Conservation (phyloP, 2,113 vertebrate genomes). For the Coregonus clupeaformis region DNA sequence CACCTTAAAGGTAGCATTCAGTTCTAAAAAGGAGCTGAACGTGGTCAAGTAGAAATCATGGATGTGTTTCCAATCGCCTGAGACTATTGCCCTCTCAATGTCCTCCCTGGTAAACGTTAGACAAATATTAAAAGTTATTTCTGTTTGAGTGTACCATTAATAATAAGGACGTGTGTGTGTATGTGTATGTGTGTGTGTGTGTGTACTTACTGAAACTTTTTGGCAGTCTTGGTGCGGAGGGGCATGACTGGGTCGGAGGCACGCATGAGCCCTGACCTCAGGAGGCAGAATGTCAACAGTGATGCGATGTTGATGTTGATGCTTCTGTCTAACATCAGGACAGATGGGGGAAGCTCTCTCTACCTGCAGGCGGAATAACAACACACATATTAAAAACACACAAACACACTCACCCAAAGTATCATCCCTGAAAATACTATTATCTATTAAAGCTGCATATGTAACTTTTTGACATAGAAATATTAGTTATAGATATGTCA, state of each 20-base stretch:
- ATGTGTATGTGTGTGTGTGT: conserved; percentile 6
- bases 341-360: conserved; percentile 84
- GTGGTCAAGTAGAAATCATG: conserved; percentile 90
- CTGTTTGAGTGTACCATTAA: not conserved
- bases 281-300: conserved; percentile 78
- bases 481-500: no score
- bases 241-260: conserved; percentile 78
- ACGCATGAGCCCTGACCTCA: conserved; percentile 79
- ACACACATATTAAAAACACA: not conserved
- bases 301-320: conserved; percentile 75
- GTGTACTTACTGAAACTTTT: conserved; percentile 85
- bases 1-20: conserved; percentile 92
- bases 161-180: not conserved
- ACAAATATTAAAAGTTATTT: not conserved
- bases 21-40: conserved; percentile 90
- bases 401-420: not conserved
- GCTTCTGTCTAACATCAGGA: conserved; percentile 83
- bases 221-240: conserved; percentile 80
- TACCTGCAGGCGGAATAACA: conserved; percentile 61
- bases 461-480: no score
- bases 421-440: not conserved
- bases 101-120: conserved; percentile 80
- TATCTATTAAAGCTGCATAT: not conserved
- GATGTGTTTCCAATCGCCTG: conserved; percentile 89
- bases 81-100: conserved; percentile 82